phyloP scores from a whole-genome alignment of 2,888 invertebrate species.

The Lasioglossum calceatum region DNA sequence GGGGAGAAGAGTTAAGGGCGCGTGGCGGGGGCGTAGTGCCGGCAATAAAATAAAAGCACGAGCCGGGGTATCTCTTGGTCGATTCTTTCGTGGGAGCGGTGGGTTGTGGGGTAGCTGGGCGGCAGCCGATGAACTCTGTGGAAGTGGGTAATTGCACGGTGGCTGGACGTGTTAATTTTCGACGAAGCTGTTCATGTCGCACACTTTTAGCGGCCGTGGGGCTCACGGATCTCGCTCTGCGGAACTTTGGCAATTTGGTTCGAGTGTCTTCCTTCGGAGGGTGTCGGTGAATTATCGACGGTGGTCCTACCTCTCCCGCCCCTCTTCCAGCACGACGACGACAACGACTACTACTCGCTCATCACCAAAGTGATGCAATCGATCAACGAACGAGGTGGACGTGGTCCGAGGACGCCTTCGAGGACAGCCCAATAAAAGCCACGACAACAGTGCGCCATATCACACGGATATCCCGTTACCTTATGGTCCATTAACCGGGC shows the following conservation, averaged over 20 bases:
- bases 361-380: neutral
- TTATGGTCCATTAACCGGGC: conserved; percentile 62
- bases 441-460: conserved; percentile 40
- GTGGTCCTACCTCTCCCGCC: neutral
- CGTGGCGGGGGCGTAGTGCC: neutral
- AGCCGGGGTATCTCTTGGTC: conserved; percentile 32
- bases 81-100: conserved; percentile 40
- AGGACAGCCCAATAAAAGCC: conserved; percentile 2
- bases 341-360: neutral
- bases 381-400: neutral
- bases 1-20: neutral
- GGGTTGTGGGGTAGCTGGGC: neutral
- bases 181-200: neutral
- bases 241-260: neutral
- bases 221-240: neutral
- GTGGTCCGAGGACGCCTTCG: neutral
- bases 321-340: neutral
- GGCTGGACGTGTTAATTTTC: conserved; percentile 27
- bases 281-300: neutral
- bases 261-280: neutral
- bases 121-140: conserved; percentile 11
- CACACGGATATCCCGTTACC: conserved; percentile 46
- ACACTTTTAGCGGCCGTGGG: neutral
- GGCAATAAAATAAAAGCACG: conserved; percentile 64
- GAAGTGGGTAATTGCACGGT: conserved; percentile 57